Conservation (phyloP, 1,140 invertebrate species). For the Lasaia peninsularis region DNA sequence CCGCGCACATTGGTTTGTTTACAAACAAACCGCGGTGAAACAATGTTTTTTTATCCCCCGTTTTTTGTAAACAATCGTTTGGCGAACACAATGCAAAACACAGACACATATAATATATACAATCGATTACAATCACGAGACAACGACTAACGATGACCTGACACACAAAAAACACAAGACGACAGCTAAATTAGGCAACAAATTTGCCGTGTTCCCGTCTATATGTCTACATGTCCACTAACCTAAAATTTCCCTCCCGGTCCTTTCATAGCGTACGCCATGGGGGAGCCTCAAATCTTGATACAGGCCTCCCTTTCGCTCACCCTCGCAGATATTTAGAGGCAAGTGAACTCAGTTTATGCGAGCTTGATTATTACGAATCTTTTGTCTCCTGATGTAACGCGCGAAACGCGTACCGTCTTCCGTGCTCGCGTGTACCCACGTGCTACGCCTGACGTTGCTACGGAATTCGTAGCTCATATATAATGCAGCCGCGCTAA, state of each 20-base stretch:
- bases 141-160: conserved; percentile 68
- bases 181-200: conserved; percentile 76
- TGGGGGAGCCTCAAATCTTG: conserved; percentile 63
- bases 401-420: conserved; percentile 32
- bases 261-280: conserved; percentile 64
- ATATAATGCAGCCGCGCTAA: conserved; percentile 12
- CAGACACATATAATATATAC: conserved; percentile 38
- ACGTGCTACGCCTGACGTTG: conserved; percentile 13
- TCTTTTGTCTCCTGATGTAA: conserved; percentile 47
- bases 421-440: conserved; percentile 14
- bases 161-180: conserved; percentile 75
- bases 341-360: conserved; percentile 66
- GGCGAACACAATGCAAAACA: conserved; percentile 13
- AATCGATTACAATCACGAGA: conserved; percentile 43
- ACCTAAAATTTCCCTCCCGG: conserved; percentile 69
- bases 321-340: conserved; percentile 63
- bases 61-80: conserved; percentile 15
- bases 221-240: conserved; percentile 78
- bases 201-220: conserved; percentile 75
- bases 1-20: conserved; percentile 60
- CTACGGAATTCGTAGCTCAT: conserved; percentile 26
- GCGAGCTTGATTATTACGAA: conserved; percentile 68
- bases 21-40: conserved; percentile 56
- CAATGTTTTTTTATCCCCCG: conserved; percentile 36
- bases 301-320: conserved; percentile 68